phyloP scores from a whole-genome alignment of 2,888 invertebrate species.

The Monoplex corrugatus region DNA sequence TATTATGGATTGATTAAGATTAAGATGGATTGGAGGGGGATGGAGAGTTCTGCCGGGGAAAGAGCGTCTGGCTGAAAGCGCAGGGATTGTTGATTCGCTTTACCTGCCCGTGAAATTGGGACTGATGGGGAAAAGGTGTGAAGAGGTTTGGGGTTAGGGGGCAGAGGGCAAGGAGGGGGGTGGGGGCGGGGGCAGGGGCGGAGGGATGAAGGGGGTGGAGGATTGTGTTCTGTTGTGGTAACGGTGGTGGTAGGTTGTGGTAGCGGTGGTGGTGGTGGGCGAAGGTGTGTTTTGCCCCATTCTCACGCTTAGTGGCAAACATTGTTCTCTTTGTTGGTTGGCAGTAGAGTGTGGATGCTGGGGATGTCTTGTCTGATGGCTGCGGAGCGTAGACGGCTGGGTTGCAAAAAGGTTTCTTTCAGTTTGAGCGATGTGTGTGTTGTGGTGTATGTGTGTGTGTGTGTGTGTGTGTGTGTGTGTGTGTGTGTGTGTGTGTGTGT shows the following conservation, averaged over 20 bases:
- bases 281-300: too few species aligned
- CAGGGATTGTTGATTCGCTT: neutral
- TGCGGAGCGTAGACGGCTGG: too few species aligned
- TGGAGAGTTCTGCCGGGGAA: neutral
- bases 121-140: slow-evolving; percentile 26
- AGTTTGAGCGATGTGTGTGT: neutral
- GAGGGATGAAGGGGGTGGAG: neutral
- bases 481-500: neutral
- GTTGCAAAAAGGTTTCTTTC: too few species aligned
- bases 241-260: too few species aligned
- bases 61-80: neutral
- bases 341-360: neutral
- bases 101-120: slow-evolving; percentile 14
- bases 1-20: slow-evolving; percentile 40
- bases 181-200: neutral
- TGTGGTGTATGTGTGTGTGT: neutral
- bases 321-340: too few species aligned
- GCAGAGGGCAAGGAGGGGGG: neutral
- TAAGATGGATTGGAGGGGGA: slow-evolving; percentile 30
- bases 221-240: too few species aligned
- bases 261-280: too few species aligned
- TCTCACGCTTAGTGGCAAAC: too few species aligned
- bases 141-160: neutral
- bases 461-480: slow-evolving; percentile 20
- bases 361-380: too few species aligned